phyloP scores from a whole-genome alignment of 2,797 vertebrate genomes.

The Coregonus ussuriensis region DNA sequence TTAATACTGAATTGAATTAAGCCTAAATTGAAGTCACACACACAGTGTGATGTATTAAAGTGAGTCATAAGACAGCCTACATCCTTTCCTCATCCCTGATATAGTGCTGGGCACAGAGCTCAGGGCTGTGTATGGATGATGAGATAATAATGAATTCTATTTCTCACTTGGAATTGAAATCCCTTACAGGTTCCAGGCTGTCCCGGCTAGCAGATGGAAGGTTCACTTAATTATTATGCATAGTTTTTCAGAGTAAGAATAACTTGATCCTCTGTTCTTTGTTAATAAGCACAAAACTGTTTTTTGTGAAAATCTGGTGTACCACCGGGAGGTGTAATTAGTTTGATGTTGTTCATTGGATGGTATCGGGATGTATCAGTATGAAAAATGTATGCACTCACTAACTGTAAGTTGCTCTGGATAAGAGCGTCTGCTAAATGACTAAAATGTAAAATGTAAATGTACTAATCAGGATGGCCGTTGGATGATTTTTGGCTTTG shows the following conservation, averaged over 20 bases:
- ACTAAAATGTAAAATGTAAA: too few species aligned
- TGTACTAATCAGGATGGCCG: not conserved
- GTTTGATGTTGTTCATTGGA: not conserved
- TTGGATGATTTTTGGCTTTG: not conserved
- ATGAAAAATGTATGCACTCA: too few species aligned
- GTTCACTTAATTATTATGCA: conserved; percentile 20
- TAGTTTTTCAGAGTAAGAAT: conserved; percentile 1
- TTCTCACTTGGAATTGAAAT: conserved; percentile 23
- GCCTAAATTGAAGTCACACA: not conserved
- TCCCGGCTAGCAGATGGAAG: conserved; percentile 9
- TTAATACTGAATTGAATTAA: too few species aligned
- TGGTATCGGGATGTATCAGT: not conserved
- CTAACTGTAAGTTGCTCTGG: too few species aligned
- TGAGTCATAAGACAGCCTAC: conserved; percentile 30
- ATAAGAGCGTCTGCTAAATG: too few species aligned
- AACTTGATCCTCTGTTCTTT: conserved; percentile 12
- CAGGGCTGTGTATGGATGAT: conserved; percentile 21
- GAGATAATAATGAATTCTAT: conserved; percentile 26
- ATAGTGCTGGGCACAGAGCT: too few species aligned
- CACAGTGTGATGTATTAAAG: conserved; percentile 45
- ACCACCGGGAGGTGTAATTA: conserved; percentile 1
- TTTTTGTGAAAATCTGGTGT: too few species aligned
- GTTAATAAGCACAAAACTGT: too few species aligned
- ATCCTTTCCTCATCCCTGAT: conserved; percentile 13
- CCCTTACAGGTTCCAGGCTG: conserved; percentile 9